These are phyloP conservation scores for Hypotaenidia philippensis DNA, from an alignment of 2,797 vertebrate genomes.

Conservation along the genomic window DNA sequence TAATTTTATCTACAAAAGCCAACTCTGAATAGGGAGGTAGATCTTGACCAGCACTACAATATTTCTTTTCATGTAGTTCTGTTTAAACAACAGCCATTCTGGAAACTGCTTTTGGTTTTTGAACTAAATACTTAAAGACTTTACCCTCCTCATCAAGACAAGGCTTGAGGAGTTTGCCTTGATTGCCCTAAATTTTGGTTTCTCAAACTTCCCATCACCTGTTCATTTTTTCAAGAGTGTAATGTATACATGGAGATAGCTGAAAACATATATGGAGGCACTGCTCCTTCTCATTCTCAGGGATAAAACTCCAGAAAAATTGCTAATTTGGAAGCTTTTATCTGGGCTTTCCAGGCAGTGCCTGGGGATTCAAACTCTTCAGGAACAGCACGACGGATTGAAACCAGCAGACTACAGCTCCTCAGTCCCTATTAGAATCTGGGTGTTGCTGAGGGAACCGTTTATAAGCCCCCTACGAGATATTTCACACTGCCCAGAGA, in stretches of 20 bases:
- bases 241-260: background rate
- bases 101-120: background rate
- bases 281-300: background rate
- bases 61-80: background rate
- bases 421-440: background rate
- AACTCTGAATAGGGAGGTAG: background rate
- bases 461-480: fast-evolving
- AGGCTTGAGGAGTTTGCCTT: background rate
- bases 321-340: background rate
- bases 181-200: background rate
- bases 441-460: fast-evolving
- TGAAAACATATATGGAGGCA: background rate
- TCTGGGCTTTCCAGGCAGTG: background rate
- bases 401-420: background rate
- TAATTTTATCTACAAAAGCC: background rate
- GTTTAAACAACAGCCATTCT: background rate
- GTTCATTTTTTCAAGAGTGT: background rate
- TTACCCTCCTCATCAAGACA: background rate
- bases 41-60: background rate
- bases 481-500: background rate
- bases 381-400: background rate
- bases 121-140: background rate
- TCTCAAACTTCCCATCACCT: background rate
- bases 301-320: background rate
- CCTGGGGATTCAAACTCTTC: background rate